phyloP scores from a whole-genome alignment of 2,888 invertebrate genomes.

The Scaptomyza flava region DNA sequence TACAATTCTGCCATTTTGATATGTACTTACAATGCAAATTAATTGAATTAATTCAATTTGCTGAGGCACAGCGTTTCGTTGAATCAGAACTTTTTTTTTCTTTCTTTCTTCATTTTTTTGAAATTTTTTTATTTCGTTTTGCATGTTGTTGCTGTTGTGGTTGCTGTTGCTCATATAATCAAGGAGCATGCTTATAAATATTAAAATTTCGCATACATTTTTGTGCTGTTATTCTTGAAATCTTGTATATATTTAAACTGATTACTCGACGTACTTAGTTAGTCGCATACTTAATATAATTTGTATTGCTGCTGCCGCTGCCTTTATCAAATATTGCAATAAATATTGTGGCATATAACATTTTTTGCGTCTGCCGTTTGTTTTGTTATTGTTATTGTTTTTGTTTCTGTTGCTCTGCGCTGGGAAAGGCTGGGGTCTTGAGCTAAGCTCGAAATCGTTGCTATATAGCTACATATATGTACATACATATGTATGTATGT shows the following conservation, averaged over 20 bases:
- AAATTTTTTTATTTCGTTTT: slow-evolving; percentile 1
- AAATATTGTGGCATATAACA: slow-evolving; percentile 47
- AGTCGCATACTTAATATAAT: slow-evolving; percentile 47
- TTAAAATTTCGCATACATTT: slow-evolving; percentile 30
- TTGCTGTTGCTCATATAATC: slow-evolving; percentile 14
- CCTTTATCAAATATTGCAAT: slow-evolving; percentile 60
- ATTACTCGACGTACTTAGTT: slow-evolving; percentile 38
- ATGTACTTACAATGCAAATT: slow-evolving; percentile 81
- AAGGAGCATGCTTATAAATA: slow-evolving; percentile 26
- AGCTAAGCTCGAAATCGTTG: slow-evolving; percentile 13
- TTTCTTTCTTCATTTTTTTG: too few relatives aligned
- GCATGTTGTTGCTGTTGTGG: neutral
- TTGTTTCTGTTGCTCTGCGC: slow-evolving; percentile 11
- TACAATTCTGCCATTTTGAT: slow-evolving; percentile 70
- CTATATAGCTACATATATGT: neutral
- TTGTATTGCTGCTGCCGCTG: slow-evolving; percentile 24
- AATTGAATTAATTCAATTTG: slow-evolving; percentile 82
- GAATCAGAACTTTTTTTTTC: slow-evolving; percentile 21
- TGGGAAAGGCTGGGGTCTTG: slow-evolving; percentile 28
- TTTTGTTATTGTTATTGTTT: neutral
- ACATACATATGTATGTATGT: neutral
- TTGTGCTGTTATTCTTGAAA: slow-evolving; percentile 12
- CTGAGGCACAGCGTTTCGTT: slow-evolving; percentile 40
- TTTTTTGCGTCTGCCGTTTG: slow-evolving; percentile 2
- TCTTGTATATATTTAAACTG: slow-evolving; percentile 5